These are phyloP conservation scores for Enteromius unitaeniatus DNA, from an alignment of 2,797 vertebrate species.

Conservation along the genomic window DNA sequence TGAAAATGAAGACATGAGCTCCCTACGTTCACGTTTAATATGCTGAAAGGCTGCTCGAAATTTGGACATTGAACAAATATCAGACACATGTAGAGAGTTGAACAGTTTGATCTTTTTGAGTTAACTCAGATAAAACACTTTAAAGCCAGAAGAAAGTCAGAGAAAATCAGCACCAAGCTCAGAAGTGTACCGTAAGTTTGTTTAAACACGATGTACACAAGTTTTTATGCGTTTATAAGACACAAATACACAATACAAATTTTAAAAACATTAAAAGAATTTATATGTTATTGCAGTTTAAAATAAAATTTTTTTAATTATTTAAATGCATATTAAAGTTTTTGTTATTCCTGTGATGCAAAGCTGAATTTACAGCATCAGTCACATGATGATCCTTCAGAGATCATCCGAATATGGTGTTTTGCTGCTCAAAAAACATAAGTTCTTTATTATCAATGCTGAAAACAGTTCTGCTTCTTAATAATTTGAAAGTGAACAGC, in stretches of 20 bases:
- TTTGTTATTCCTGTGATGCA: neutral
- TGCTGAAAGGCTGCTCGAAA: neutral
- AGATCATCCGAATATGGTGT: neutral
- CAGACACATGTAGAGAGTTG: neutral
- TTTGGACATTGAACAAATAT: constrained; percentile 8
- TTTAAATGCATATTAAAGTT: neutral
- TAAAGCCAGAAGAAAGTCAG: neutral
- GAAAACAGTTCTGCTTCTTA: neutral
- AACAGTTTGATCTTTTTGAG: constrained; percentile 31
- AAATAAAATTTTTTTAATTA: neutral
- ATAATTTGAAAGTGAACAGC: too few species aligned
- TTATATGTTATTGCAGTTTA: neutral
- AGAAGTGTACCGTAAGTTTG: neutral
- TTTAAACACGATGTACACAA: neutral
- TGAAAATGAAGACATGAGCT: constrained; percentile 3
- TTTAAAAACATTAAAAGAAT: neutral
- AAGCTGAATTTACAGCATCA: neutral
- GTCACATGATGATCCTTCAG: neutral
- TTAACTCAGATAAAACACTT: neutral
- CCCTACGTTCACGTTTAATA: neutral
- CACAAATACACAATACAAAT: neutral
- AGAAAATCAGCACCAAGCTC: neutral
- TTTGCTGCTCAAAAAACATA: constrained; percentile 1
- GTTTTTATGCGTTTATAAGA: neutral
- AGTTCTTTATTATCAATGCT: neutral